A percentile compares a stretch with the other conserved stretches of the same genome.
These are phyloP conservation scores for Turdus rufiventris DNA, from an alignment of 2,113 vertebrate genomes.

Conservation along the genomic window DNA sequence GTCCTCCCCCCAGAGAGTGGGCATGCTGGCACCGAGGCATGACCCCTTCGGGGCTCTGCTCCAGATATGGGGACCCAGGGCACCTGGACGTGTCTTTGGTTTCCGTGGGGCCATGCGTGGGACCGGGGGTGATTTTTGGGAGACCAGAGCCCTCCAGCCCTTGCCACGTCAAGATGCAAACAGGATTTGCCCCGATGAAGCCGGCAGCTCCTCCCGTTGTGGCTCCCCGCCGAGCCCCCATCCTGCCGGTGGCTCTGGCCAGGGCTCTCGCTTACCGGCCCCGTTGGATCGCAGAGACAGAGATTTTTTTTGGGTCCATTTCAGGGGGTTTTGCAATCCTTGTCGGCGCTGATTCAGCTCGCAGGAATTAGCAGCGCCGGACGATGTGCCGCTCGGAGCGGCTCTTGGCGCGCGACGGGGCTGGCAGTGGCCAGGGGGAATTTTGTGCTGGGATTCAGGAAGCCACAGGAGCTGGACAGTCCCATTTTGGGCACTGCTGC, in stretches of 20 bases:
- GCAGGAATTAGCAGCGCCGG: not conserved
- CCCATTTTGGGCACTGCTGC: not conserved
- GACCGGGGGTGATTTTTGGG: not conserved
- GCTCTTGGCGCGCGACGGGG: not conserved
- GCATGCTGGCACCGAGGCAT: not conserved
- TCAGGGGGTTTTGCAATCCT: constrained; percentile 52
- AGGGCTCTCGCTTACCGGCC: not conserved
- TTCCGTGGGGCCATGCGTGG: not conserved
- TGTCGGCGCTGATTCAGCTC: constrained; percentile 5
- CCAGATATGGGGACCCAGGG: accelerated
- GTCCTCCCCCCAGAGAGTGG: accelerated
- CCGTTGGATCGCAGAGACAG: accelerated
- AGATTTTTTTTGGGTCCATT: not conserved
- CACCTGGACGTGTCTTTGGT: not conserved
- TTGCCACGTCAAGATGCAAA: not conserved
- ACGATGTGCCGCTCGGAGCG: not conserved
- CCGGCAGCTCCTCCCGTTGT: accelerated
- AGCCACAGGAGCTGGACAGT: not conserved
- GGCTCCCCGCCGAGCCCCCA: not conserved
- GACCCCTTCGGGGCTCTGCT: not conserved
- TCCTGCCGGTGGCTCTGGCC: not conserved
- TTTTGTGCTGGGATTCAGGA: not conserved
- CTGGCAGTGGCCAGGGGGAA: not conserved
- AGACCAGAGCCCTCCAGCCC: not conserved
- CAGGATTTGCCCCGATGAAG: not conserved